phyloP scores from a whole-genome alignment of 2,797 vertebrate genomes.

The Phrynocephalus forsythii region DNA sequence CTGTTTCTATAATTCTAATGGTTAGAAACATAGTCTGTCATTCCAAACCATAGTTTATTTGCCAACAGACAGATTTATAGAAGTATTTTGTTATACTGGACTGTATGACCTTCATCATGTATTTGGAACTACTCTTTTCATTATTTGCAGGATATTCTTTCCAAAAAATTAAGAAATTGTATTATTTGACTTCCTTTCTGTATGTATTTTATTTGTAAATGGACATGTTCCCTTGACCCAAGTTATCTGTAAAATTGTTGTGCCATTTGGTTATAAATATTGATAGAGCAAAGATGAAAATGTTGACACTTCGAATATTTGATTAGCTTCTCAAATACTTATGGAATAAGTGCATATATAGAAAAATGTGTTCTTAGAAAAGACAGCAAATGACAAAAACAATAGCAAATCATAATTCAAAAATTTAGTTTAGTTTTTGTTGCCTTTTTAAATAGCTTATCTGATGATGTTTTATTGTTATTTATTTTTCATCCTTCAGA shows the following conservation, averaged over 20 bases:
- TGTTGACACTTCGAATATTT: slow-evolving; percentile 71
- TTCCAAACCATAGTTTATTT: slow-evolving; percentile 36
- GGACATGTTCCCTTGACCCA: slow-evolving; percentile 66
- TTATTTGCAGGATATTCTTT: slow-evolving; percentile 57
- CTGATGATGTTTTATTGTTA: slow-evolving; percentile 61
- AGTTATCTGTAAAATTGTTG: slow-evolving; percentile 67
- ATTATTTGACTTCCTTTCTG: slow-evolving; percentile 56
- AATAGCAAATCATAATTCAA: slow-evolving; percentile 38
- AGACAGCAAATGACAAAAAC: not conserved
- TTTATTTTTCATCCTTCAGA: slow-evolving; percentile 27
- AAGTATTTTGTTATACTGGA: slow-evolving; percentile 53
- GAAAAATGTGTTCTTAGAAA: slow-evolving; percentile 46
- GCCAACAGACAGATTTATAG: slow-evolving; percentile 42
- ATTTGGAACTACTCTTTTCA: slow-evolving; percentile 59
- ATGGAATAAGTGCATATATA: slow-evolving; percentile 56
- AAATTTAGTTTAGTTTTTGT: not conserved
- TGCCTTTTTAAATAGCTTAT: slow-evolving; percentile 43
- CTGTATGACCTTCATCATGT: slow-evolving; percentile 67
- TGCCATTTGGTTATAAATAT: slow-evolving; percentile 73
- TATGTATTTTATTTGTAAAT: slow-evolving; percentile 59
- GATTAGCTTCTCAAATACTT: slow-evolving; percentile 60
- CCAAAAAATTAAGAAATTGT: slow-evolving; percentile 65
- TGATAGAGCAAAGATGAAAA: slow-evolving; percentile 65
- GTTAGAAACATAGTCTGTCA: slow-evolving; percentile 35
- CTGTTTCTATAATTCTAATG: slow-evolving; percentile 25